Evolutionary conservation across 1,140 invertebrate species (phyloP).

Genomic region (Cotesia typhae): DNA sequence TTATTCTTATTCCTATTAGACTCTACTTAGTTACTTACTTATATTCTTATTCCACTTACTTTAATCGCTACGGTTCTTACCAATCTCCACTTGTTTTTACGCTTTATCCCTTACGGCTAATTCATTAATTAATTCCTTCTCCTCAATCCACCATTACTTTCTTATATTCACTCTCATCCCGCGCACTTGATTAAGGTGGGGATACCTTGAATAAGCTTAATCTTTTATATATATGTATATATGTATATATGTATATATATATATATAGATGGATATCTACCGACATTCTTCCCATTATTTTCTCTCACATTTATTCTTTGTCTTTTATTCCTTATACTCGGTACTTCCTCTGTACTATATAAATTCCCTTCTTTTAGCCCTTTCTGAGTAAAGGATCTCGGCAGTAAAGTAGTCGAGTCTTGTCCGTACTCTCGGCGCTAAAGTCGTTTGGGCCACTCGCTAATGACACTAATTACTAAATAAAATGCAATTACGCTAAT

Average conservation of each 20-base stretch:
- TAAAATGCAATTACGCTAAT: slow-evolving; percentile 67
- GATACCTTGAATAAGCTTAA: not conserved
- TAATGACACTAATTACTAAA: slow-evolving; percentile 68
- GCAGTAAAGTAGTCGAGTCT: not conserved
- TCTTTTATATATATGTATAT: not conserved
- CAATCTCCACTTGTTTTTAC: slow-evolving; percentile 65
- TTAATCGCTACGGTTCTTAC: slow-evolving; percentile 59
- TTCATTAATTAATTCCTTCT: slow-evolving; percentile 66
- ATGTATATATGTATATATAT: not conserved
- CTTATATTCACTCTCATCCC: slow-evolving; percentile 7
- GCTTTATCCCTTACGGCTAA: slow-evolving; percentile 62
- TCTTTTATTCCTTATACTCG: slow-evolving; percentile 32
- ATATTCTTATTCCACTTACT: slow-evolving; percentile 63
- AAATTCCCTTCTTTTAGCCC: slow-evolving; percentile 21
- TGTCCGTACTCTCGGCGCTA: slow-evolving; percentile 23
- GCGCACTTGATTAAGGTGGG: not conserved
- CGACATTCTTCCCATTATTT: slow-evolving; percentile 36
- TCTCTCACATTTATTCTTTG: slow-evolving; percentile 39
- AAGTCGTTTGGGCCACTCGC: slow-evolving; percentile 51
- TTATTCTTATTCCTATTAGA: slow-evolving; percentile 31
- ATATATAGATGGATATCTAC: not conserved
- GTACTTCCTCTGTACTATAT: slow-evolving; percentile 28
- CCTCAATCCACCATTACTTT: slow-evolving; percentile 27
- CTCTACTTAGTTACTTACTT: slow-evolving; percentile 58
- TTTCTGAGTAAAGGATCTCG: not conserved